These are phyloP conservation scores for Andrena marginata DNA, from an alignment of 2,888 invertebrate species.

Conservation along the genomic window DNA sequence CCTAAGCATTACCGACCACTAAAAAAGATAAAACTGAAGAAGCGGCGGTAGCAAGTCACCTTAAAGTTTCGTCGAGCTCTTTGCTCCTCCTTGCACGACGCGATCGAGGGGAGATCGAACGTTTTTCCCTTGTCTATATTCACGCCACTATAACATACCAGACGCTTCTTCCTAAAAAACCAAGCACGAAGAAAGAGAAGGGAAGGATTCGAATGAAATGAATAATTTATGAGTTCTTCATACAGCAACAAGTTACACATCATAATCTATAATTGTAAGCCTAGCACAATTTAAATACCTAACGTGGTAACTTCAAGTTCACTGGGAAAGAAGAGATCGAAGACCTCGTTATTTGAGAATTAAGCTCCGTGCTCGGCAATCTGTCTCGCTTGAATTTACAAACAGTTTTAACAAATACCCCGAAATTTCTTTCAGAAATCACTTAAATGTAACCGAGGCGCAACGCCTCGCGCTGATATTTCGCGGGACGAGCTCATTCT, in stretches of 20 bases:
- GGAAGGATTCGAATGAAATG: background rate
- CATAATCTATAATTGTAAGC: no score
- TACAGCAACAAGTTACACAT: no score
- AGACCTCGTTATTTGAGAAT: no score
- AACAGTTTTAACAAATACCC: no score
- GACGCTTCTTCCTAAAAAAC: background rate
- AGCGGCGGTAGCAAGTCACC: background rate
- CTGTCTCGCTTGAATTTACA: no score
- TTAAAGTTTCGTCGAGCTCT: background rate
- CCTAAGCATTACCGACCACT: background rate
- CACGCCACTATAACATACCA: background rate
- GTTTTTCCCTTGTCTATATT: background rate
- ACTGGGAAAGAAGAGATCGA: no score
- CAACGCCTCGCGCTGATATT: background rate
- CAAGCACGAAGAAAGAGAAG: background rate
- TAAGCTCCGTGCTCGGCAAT: no score
- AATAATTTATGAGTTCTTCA: background rate
- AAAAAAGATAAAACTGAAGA: background rate
- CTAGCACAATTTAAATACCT: no score
- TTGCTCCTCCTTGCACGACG: background rate
- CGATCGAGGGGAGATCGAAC: background rate
- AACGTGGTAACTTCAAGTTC: no score
- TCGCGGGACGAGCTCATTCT: conserved; percentile 18
- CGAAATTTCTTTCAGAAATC: background rate
- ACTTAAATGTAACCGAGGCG: background rate